Base-by-base conservation (phyloP, 2,888 invertebrate species). In the Coelopa pilipes region DNA sequence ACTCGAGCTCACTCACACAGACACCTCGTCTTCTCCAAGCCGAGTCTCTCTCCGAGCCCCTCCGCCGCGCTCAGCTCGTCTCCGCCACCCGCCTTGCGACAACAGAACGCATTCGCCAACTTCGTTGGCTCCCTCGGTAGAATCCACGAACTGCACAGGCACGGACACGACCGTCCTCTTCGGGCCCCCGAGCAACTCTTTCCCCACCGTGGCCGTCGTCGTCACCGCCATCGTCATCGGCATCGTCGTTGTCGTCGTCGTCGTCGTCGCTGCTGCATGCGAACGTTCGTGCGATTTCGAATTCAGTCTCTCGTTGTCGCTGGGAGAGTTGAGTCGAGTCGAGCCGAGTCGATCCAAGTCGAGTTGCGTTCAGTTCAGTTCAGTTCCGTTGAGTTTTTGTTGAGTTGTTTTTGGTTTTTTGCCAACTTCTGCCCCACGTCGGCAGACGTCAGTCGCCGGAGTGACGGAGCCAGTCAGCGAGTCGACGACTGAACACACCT, bases 301-400 rank as follows among this genome's bases (percentile, higher is more conserved):
- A 62, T 76, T 76, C 66, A 77, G 77, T 77, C 74, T 77, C 76
- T 77, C 75, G 77, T 69, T 74, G 76, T 73, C 74, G 55, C 71
- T 76, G 73, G 68, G 73, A 76, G 76, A 65, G 77, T 69, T 63
- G 70, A 76, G 73, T 75, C 67, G 71, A 59, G 45, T 66, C 10
- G 60, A 76, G 73, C 73, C 67, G 71, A 59, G 45, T 66, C 10
- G 60, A 50, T 66, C 49, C 60, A n/a, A 63, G 63, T 70, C 49
- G 19, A 49, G 45, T 60, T 71, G 50, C 66, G 72, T 59, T 63
- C 15, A 34, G 63, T 70, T 55, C 13, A 62, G 49, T 70, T 70
- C 13, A 49, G 70, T 62, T 71, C 55, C 46, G 68, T 67, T 68
- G 47, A 21, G 19, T 71, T 62, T 67, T 63, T 76, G 70, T 74